Evolutionary conservation across 1,140 invertebrate species (phyloP), one percentile per base, ranked within the genome.

Genomic region (Brachionus manjavacas): DNA sequence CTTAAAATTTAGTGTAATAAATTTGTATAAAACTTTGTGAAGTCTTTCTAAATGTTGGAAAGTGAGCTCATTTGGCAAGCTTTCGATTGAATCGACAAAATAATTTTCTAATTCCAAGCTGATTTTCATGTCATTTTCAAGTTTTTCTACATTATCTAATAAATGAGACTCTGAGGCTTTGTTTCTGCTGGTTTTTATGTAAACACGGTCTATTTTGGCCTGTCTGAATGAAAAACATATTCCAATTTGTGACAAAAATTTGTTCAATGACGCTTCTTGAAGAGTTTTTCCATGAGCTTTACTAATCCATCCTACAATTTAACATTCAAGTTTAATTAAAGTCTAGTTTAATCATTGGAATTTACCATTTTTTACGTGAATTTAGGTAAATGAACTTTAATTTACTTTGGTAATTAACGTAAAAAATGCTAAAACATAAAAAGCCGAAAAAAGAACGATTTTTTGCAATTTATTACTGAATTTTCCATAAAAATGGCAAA

Each of bases 11-110:
- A 41, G 41, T 25, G 39, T 64, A 8, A 81, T 81, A 81, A 31
- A 64, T 41, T 60, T 60, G 35, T 81, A 81, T 20, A 81, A 68
- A 39, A 81, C 25, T 81, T 68, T 41, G 11, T 81, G 35, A 3
- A 81, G 25, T 68, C 60, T 39, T 23, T 81, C 52, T 16, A 81
- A 64, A 43, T 60, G 12, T 46, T 64, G 9, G 8, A 60, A 60
- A 35, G 76, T 41, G 14, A 52, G 28, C n/a, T 80, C 49, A 16
- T 80, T 80, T 14, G 79, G 79, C 16, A 81, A 23, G 25, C 31
- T 39, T 81, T 20, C 31, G 20, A 81, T 81, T 39, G n/a, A 60
- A 41, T 81, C 60, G 6, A 64, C 20, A 43, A 81, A 46, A 20
- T 64, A 64, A 43, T 14, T 14, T 25, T 81, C 7, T 23, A 46